These are phyloP conservation scores for Idaea dimidiata DNA, from an alignment of 2,888 invertebrate genomes.

Conservation along the genomic window DNA sequence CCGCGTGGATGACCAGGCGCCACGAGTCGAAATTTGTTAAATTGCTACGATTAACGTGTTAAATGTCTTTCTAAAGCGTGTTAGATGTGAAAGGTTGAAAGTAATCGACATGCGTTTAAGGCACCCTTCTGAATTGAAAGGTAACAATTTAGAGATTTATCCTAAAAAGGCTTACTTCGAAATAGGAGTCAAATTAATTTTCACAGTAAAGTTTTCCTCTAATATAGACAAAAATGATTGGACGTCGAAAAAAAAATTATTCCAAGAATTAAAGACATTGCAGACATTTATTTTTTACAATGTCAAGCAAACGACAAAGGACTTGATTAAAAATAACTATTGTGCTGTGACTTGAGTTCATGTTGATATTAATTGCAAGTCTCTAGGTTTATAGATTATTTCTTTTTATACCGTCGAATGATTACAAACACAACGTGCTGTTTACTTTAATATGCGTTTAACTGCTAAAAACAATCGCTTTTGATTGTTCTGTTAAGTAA, in stretches of 20 bases:
- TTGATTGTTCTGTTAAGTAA: slow-evolving; percentile 1
- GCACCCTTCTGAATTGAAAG: slow-evolving; percentile 15
- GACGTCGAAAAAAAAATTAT: background rate
- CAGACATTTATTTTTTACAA: background rate
- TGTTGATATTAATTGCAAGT: slow-evolving; percentile 34
- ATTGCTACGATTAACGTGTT: slow-evolving; percentile 73
- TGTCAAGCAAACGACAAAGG: slow-evolving; percentile 60
- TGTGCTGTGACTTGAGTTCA: slow-evolving; percentile 55
- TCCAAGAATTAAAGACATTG: background rate
- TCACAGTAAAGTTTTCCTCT: background rate
- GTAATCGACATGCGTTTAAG: slow-evolving; percentile 29
- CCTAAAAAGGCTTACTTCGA: background rate
- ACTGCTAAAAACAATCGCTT: slow-evolving; percentile 1
- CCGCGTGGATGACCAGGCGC: slow-evolving; percentile 69
- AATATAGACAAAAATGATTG: background rate
- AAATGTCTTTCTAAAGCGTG: slow-evolving; percentile 69
- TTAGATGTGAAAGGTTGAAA: slow-evolving; percentile 43
- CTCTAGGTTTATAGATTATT: slow-evolving; percentile 34
- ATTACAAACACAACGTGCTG: slow-evolving; percentile 20
- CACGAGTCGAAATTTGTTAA: slow-evolving; percentile 69
- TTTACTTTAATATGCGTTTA: background rate
- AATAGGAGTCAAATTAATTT: background rate
- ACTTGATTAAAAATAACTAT: slow-evolving; percentile 74
- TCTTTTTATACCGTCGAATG: slow-evolving; percentile 22
- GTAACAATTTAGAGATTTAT: background rate